These are phyloP conservation scores for Oxyruncus cristatus DNA, from an alignment of 2,113 vertebrate genomes.

Conservation along the genomic window DNA sequence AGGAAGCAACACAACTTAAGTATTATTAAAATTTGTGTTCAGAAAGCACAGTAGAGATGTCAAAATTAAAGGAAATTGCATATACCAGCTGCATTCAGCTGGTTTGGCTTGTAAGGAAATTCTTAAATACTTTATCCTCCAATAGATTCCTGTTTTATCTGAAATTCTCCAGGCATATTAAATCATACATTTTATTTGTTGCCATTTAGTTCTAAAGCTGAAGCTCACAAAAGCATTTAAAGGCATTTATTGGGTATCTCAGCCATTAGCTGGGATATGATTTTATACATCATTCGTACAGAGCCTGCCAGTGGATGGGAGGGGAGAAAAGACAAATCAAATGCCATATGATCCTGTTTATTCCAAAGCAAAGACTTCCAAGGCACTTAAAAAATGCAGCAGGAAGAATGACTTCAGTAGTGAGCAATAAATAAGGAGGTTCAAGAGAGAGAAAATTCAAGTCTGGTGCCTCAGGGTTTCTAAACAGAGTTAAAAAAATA, in stretches of 20 bases:
- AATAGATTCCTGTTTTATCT: neutral
- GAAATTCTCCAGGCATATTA: conserved; percentile 13
- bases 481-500: neutral
- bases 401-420: neutral
- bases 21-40: neutral
- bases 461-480: neutral
- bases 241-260: neutral
- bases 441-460: neutral
- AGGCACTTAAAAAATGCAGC: neutral
- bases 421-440: neutral
- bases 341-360: neutral
- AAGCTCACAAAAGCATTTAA: conserved; percentile 15
- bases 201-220: neutral
- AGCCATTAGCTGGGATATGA: neutral
- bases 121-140: neutral
- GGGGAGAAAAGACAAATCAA: neutral
- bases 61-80: neutral
- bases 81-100: neutral
- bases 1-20: neutral
- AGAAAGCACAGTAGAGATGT: neutral
- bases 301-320: neutral
- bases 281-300: neutral
- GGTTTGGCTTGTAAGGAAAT: neutral
- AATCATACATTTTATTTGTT: conserved; percentile 1
- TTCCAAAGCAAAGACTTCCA: neutral